A percentile compares a stretch with the other conserved stretches of the same genome.
Evolutionary conservation across 2,797 vertebrate species (phyloP).

Genomic region (Characodon lateralis): DNA sequence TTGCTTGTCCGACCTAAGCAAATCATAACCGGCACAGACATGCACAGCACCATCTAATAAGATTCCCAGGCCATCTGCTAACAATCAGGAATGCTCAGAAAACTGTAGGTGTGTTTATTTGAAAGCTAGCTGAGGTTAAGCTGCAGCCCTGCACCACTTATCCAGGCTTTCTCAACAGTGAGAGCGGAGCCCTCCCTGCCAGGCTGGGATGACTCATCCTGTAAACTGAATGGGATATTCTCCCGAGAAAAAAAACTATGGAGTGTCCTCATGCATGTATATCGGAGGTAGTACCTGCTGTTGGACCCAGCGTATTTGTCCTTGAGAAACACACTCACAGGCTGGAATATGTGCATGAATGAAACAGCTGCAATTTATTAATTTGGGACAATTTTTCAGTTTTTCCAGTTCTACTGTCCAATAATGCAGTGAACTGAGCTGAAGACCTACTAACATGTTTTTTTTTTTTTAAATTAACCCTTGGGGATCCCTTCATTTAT

Average conservation of each 20-base stretch:
- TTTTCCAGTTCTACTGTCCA: background rate
- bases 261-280: slow-evolving; percentile 1
- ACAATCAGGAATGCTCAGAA: slow-evolving; percentile 13
- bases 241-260: slow-evolving; percentile 24
- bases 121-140: slow-evolving; percentile 12
- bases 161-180: slow-evolving; percentile 32
- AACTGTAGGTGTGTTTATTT: slow-evolving; percentile 26
- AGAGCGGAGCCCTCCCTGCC: slow-evolving; percentile 19
- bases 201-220: slow-evolving; percentile 49
- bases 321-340: background rate
- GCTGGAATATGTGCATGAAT: background rate
- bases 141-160: slow-evolving; percentile 23
- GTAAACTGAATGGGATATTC: slow-evolving; percentile 25
- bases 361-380: background rate
- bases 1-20: slow-evolving; percentile 33
- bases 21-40: slow-evolving; percentile 21
- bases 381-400: background rate
- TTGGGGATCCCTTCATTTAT: background rate
- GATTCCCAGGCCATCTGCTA: slow-evolving; percentile 6
- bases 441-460: background rate
- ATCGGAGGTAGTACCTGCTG: slow-evolving; percentile 16
- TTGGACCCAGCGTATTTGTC: slow-evolving; percentile 1
- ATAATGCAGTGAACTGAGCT: background rate
- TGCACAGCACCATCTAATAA: slow-evolving; percentile 7
- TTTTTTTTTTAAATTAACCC: background rate